Conservation (phyloP, 2,113 vertebrate species). For the Girardinichthys multiradiatus region DNA sequence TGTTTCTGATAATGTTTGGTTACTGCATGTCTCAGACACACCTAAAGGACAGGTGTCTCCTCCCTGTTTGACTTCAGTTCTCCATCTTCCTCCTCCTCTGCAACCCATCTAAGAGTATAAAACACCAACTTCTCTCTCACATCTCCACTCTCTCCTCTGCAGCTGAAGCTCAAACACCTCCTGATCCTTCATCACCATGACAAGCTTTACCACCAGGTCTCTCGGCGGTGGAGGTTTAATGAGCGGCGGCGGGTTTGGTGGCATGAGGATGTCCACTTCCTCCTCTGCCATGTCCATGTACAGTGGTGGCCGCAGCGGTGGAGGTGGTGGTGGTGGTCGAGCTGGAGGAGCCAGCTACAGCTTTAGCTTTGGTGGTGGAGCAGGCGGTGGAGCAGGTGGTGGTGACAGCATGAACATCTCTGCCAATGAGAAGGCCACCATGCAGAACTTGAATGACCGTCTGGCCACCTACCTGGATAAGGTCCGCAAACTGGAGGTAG, state of each 20-base stretch:
- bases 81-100: conserved; percentile 20
- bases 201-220: rapidly evolving
- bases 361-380: background rate
- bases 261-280: conserved; percentile 46
- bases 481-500: conserved; percentile 74
- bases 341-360: conserved; percentile 8
- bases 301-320: background rate
- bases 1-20: background rate
- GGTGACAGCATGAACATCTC: conserved; percentile 30
- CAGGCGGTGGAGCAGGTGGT: conserved; percentile 46
- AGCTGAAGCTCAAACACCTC: conserved; percentile 46
- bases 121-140: background rate
- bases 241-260: conserved; percentile 23
- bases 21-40: conserved; percentile 32
- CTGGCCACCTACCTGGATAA: conserved; percentile 78
- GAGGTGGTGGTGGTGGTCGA: background rate
- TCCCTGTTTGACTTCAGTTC: conserved; percentile 23
- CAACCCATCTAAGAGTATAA: conserved; percentile 44
- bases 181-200: conserved; percentile 1
- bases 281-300: conserved; percentile 19
- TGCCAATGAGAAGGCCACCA: conserved; percentile 73
- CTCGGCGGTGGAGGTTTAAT: rapidly evolving
- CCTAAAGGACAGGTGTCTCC: conserved; percentile 37
- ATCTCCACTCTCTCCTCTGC: conserved; percentile 52
- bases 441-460: conserved; percentile 83